Conservation (phyloP, 1,140 invertebrate species). For the Coenobita brevimanus region DNA sequence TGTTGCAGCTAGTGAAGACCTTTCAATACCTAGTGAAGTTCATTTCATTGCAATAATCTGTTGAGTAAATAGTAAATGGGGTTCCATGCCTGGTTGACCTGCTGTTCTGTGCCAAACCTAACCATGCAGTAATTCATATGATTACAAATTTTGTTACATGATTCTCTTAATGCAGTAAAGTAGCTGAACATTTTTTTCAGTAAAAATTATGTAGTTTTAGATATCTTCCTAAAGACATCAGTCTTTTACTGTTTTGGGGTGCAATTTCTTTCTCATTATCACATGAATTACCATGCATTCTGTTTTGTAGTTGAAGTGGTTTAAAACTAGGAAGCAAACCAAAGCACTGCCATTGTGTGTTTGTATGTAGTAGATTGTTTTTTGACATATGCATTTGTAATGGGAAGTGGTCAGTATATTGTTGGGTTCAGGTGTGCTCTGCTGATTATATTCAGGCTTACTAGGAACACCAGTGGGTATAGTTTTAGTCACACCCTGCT, state of each 20-base stretch:
- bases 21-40: no score
- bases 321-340: slow-evolving; percentile 36
- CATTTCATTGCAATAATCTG: not conserved
- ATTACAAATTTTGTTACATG: no score
- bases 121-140: slow-evolving; percentile 38
- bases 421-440: not conserved
- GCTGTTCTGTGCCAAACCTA: slow-evolving; percentile 53
- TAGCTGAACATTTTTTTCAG: slow-evolving; percentile 2
- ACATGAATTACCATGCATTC: slow-evolving; percentile 30
- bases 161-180: slow-evolving; percentile 38
- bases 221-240: slow-evolving; percentile 6
- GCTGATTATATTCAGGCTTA: not conserved
- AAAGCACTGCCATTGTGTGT: slow-evolving; percentile 64
- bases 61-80: slow-evolving; percentile 27
- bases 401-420: not conserved
- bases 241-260: slow-evolving; percentile 27
- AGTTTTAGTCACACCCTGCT: no score
- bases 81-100: slow-evolving; percentile 17
- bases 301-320: slow-evolving; percentile 39
- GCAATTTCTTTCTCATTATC: slow-evolving; percentile 44
- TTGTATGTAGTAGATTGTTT: slow-evolving; percentile 48
- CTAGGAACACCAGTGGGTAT: not conserved
- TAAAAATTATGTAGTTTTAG: slow-evolving; percentile 12
- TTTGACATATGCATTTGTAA: not conserved
- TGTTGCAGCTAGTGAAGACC: no score